phyloP scores from a whole-genome alignment of 2,797 vertebrate species.

The Gymnopithys bicolor region DNA sequence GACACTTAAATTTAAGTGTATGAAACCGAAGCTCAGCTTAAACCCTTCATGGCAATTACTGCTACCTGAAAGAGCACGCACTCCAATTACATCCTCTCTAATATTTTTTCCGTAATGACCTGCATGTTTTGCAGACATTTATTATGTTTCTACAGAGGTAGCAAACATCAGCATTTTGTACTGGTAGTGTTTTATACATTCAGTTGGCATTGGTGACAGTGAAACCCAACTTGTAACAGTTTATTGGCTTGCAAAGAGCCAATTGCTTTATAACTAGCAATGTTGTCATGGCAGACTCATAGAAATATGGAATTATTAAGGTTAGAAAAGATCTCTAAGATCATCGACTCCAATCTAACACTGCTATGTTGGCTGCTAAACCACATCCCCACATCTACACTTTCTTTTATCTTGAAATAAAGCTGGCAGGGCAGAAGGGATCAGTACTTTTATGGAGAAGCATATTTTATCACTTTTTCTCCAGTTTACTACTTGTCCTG shows the following conservation, averaged over 20 bases:
- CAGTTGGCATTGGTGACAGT: neutral
- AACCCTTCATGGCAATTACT: neutral
- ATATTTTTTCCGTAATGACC: neutral
- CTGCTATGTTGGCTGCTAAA: neutral
- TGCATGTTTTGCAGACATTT: neutral
- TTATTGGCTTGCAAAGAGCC: neutral
- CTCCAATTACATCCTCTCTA: neutral
- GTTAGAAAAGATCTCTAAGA: neutral
- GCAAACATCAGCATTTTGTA: neutral
- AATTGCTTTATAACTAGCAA: accelerated
- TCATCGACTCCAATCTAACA: neutral
- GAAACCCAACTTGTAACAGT: neutral
- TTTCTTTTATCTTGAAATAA: neutral
- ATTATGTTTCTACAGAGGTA: neutral
- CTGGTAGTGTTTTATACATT: neutral
- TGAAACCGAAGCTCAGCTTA: neutral
- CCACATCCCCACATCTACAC: neutral
- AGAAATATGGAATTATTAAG: neutral
- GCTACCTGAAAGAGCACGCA: neutral
- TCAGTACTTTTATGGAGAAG: neutral
- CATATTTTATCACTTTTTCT: neutral
- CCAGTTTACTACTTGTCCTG: neutral
- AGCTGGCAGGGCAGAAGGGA: neutral
- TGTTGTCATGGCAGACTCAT: neutral
- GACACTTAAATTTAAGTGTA: neutral